A percentile compares a stretch with the other conserved stretches of the same genome.
These are phyloP conservation scores for Epirrhoe alternata DNA, from an alignment of 2,888 invertebrate species.

Conservation along the genomic window DNA sequence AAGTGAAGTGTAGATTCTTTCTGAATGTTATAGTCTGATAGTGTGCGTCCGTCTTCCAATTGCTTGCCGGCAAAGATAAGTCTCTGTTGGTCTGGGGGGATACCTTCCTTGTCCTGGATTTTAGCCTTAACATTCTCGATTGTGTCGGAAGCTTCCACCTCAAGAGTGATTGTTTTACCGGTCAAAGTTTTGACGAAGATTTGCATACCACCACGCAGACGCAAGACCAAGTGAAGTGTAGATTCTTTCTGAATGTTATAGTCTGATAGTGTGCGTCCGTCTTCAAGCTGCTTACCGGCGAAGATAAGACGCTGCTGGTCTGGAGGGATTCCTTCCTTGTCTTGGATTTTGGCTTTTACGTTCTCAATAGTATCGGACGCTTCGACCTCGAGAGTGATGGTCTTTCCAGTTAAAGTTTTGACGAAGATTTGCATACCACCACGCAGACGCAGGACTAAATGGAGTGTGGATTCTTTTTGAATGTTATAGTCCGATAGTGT, in stretches of 20 bases:
- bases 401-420: slow-evolving; percentile 43
- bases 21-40: slow-evolving; percentile 43
- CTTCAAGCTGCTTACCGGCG: slow-evolving; percentile 44
- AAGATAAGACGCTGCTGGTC: slow-evolving; percentile 44
- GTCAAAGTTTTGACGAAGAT: slow-evolving; percentile 46
- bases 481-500: slow-evolving; percentile 44
- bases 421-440: slow-evolving; percentile 47
- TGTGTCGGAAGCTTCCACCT: slow-evolving; percentile 42
- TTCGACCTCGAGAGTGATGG: slow-evolving; percentile 41
- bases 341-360: slow-evolving; percentile 44
- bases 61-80: slow-evolving; percentile 44
- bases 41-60: slow-evolving; percentile 42
- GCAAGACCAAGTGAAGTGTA: slow-evolving; percentile 39
- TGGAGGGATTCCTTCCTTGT: slow-evolving; percentile 45
- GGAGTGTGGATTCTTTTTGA: slow-evolving; percentile 44
- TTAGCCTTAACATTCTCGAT: slow-evolving; percentile 44
- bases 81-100: slow-evolving; percentile 44
- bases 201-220: slow-evolving; percentile 45
- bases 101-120: slow-evolving; percentile 45
- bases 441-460: slow-evolving; percentile 42
- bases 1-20: slow-evolving; percentile 45
- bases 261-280: slow-evolving; percentile 42
- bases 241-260: slow-evolving; percentile 45
- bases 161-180: slow-evolving; percentile 41
- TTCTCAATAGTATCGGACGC: slow-evolving; percentile 44